A percentile compares a stretch with the other conserved stretches of the same genome.
Conservation (phyloP, 1,140 invertebrate genomes). For the Acromyrmex charruanus region DNA sequence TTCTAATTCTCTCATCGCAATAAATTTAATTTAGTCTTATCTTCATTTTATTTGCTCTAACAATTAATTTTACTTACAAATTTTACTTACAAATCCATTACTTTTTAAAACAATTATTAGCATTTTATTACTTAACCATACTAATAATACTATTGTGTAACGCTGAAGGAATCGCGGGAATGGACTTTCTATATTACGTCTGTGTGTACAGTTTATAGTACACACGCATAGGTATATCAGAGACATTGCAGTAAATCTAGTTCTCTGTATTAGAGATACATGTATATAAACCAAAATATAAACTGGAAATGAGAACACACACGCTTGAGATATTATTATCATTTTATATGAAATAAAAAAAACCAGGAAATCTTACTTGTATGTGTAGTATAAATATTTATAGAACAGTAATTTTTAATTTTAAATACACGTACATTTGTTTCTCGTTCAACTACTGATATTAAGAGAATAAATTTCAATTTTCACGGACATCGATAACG, state of each 20-base stretch:
- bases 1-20: background rate
- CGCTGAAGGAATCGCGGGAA: slow-evolving; percentile 55
- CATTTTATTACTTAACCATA: no score
- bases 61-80: background rate
- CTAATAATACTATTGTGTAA: background rate
- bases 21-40: background rate
- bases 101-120: background rate
- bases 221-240: background rate
- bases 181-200: slow-evolving; percentile 50
- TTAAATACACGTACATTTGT: background rate
- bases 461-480: background rate
- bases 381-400: background rate
- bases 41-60: background rate
- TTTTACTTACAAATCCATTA: background rate
- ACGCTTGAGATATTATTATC: slow-evolving; percentile 9
- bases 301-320: background rate
- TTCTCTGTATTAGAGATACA: slow-evolving; percentile 34
- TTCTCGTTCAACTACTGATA: background rate
- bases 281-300: background rate
- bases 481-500: background rate
- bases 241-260: slow-evolving; percentile 61
- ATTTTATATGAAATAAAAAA: background rate
- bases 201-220: background rate
- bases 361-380: background rate
- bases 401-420: background rate